These are phyloP conservation scores for Strigamia transsilvanica DNA, from an alignment of 2,888 invertebrate genomes.

Conservation along the genomic window DNA sequence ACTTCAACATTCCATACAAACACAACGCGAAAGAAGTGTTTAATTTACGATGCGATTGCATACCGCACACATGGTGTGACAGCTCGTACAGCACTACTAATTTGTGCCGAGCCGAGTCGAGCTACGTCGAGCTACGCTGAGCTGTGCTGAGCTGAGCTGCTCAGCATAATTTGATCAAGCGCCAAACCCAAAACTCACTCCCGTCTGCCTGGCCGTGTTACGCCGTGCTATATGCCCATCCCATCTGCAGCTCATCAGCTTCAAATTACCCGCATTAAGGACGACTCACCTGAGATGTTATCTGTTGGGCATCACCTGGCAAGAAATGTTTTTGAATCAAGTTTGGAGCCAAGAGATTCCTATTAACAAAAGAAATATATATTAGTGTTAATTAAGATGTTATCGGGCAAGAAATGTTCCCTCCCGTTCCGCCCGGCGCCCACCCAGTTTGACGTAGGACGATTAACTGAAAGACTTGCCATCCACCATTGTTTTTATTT, in stretches of 20 bases:
- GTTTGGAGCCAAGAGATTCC: slow-evolving; percentile 92
- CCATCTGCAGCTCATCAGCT: slow-evolving; percentile 17
- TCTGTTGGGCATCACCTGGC: slow-evolving; percentile 82
- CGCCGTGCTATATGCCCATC: neutral
- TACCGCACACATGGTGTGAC: slow-evolving; percentile 29
- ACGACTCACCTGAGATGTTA: slow-evolving; percentile 76
- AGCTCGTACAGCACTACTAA: slow-evolving; percentile 10
- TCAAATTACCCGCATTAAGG: slow-evolving; percentile 18
- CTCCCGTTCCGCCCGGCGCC: too few relatives aligned
- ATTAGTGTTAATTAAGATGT: neutral
- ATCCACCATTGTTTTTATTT: too few relatives aligned
- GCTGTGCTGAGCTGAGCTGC: neutral
- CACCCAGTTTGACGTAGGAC: too few relatives aligned
- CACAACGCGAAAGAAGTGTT: neutral
- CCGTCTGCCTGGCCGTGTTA: neutral
- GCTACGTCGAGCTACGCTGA: too few relatives aligned
- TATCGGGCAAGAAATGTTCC: too few relatives aligned
- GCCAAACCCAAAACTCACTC: neutral
- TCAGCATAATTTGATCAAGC: slow-evolving; percentile 21
- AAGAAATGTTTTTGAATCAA: slow-evolving; percentile 90
- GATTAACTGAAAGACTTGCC: too few relatives aligned
- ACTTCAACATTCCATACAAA: neutral
- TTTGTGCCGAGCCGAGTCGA: neutral
- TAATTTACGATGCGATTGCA: neutral
- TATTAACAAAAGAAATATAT: slow-evolving; percentile 67